Evolutionary conservation across 92 coral and sea anemone genomes (phyloP), one percentile per base, ranked within the genome.

Genomic region (Epizoanthus rinbou): DNA sequence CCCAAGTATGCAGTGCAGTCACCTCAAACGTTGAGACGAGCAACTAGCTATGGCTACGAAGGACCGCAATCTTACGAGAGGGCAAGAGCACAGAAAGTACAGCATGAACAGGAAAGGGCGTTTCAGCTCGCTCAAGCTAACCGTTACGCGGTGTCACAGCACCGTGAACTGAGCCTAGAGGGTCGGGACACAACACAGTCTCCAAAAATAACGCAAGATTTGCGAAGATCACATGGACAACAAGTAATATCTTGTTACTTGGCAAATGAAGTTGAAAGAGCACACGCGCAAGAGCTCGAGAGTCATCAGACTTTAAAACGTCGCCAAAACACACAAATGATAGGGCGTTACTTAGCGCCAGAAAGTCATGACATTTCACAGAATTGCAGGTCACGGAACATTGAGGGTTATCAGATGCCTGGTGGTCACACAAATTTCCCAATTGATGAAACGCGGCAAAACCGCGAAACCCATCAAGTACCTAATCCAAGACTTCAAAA

Each of bases 31-130:
- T 21, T 78, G 70, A 78, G 71, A 62, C 63, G 82, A 62, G 82
- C 71, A 60, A 69, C 69, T 22, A 78, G 82, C 39, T 78, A 78
- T 63, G 72, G 70, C 31, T 78, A 37, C 71, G 82, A 62, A 41
- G 41, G 28, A 14, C 6, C 37, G 31, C 71, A 21, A 11, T 35
- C 13, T 58, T 75, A 75, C 33, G 69, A 58, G 28, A 58, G 39
- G 24, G 47, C 16, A 62, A 78, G 64, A 69, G 64, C 62, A 23
- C 70, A 62, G 25, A 62, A 63, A 57, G 11, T 15, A 23, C 28
- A 6, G 16, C 82, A 62, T 1, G 58, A 21, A 1, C 47, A 62
- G 24, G 41, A 37, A 43, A 78, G 54, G 22, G 82, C 82, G 23
- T 59, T 78, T 63, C 82, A 60, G 22, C 64, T 62, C 23, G 24